Conservation (phyloP, 2,888 invertebrate genomes). For the Melieria picta region DNA sequence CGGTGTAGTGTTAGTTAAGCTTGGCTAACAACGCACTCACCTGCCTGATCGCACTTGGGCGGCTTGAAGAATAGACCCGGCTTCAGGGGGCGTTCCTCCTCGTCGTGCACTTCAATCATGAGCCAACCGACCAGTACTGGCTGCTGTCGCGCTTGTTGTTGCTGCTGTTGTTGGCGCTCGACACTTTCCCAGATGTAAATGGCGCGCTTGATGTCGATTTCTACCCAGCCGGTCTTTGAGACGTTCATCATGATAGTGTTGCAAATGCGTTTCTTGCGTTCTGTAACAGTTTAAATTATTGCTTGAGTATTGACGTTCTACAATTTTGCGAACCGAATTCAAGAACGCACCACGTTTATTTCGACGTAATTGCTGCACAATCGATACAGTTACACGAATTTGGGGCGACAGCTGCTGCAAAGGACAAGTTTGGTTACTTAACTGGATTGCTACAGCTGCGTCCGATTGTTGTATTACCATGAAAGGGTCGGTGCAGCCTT, state of each 20-base stretch:
- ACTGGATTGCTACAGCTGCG: neutral
- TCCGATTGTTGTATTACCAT: conserved; percentile 26
- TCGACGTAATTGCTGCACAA: conserved; percentile 57
- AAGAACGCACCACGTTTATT: conserved; percentile 59
- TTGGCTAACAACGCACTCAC: conserved; percentile 66
- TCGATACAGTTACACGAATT: conserved; percentile 63
- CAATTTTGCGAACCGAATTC: neutral
- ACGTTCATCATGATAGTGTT: conserved; percentile 64
- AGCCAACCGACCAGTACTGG: conserved; percentile 60
- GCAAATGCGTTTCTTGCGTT: conserved; percentile 64
- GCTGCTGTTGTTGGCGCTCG: conserved; percentile 49
- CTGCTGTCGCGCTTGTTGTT: conserved; percentile 45
- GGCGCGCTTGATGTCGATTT: conserved; percentile 64
- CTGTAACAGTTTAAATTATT: conserved; percentile 44
- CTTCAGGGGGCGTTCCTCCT: conserved; percentile 62
- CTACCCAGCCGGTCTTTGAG: conserved; percentile 62
- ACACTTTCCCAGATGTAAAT: conserved; percentile 61
- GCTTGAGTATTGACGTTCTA: conserved; percentile 27
- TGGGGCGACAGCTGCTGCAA: conserved; percentile 53
- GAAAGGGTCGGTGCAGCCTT: conserved; percentile 48
- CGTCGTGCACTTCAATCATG: conserved; percentile 64
- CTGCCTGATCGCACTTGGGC: conserved; percentile 65
- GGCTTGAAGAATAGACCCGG: conserved; percentile 63
- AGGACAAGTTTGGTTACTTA: neutral
- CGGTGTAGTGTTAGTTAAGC: conserved; percentile 54